These are phyloP conservation scores for Apotomis turbidana DNA, from an alignment of 2,888 invertebrate species.

Conservation along the genomic window DNA sequence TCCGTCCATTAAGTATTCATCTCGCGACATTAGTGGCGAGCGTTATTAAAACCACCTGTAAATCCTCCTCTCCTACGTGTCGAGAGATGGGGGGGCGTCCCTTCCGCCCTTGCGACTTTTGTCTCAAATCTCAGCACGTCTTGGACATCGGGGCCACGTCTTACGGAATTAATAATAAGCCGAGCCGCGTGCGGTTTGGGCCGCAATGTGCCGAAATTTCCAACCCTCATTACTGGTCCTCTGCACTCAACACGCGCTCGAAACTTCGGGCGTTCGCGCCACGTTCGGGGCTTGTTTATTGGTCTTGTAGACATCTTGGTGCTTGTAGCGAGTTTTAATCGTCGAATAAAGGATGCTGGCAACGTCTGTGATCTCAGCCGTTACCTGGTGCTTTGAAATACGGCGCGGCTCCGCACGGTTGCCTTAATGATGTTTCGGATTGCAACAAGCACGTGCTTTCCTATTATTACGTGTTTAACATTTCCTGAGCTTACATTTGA, in stretches of 20 bases:
- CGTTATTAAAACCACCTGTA: conserved; percentile 84
- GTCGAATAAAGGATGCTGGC: conserved; percentile 75
- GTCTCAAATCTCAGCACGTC: conserved; percentile 84
- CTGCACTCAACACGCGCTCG: conserved; percentile 79
- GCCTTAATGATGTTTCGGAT: conserved; percentile 28
- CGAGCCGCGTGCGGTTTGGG: conserved; percentile 80
- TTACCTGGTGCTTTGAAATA: conserved; percentile 40
- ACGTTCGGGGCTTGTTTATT: conserved; percentile 78
- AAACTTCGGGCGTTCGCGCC: conserved; percentile 77
- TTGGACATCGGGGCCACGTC: conserved; percentile 85
- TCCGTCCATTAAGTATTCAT: conserved; percentile 82
- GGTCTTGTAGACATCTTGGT: conserved; percentile 76
- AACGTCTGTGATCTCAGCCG: conserved; percentile 57
- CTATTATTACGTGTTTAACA: conserved; percentile 12
- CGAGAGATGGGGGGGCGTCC: conserved; percentile 54
- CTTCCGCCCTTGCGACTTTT: conserved; percentile 82
- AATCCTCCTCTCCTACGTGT: conserved; percentile 75
- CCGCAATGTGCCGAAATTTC: conserved; percentile 82
- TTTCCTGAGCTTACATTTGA: background rate
- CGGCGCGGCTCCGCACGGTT: conserved; percentile 29
- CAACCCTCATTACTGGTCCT: conserved; percentile 81
- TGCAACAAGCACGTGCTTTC: conserved; percentile 18
- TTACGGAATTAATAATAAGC: conserved; percentile 85
- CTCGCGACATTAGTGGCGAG: conserved; percentile 79
- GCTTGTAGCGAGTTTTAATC: conserved; percentile 76